These are phyloP conservation scores for Gambusia holbrooki DNA, from an alignment of 2,113 vertebrate genomes.

Conservation along the genomic window DNA sequence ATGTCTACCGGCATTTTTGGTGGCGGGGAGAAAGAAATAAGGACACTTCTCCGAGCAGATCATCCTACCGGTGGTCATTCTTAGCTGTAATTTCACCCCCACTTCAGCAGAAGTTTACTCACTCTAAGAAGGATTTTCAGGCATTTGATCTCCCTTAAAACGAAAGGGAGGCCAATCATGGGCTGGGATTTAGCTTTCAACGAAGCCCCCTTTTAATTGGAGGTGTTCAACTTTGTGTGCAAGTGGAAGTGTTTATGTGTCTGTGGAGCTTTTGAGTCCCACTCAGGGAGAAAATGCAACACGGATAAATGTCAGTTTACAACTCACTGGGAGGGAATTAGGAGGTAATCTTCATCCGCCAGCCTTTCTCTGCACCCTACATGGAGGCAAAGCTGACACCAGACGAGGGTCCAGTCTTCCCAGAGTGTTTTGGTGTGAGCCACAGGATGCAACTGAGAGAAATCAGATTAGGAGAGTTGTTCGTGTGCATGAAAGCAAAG, in stretches of 20 bases:
- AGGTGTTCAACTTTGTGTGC: no score
- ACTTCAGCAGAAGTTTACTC: conserved; percentile 1
- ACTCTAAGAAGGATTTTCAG: conserved; percentile 28
- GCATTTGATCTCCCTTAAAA: conserved; percentile 30
- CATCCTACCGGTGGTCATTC: conserved; percentile 2
- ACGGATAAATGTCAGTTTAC: conserved; percentile 61
- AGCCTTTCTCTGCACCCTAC: conserved; percentile 27
- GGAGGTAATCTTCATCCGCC: conserved; percentile 53
- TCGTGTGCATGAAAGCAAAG: conserved; percentile 40
- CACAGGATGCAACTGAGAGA: conserved; percentile 30
- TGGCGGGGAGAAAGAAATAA: not conserved
- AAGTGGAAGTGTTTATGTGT: conserved; percentile 2
- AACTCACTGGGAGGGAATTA: conserved; percentile 52
- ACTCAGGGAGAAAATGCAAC: conserved; percentile 55
- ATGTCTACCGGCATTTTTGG: not conserved
- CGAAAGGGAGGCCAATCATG: conserved; percentile 30
- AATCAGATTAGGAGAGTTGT: conserved; percentile 54
- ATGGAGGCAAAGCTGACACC: conserved; percentile 21
- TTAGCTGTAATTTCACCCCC: not conserved
- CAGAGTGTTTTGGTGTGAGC: conserved; percentile 32
- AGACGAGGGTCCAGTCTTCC: conserved; percentile 33
- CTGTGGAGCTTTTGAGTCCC: conserved; percentile 29
- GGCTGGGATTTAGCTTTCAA: conserved; percentile 41
- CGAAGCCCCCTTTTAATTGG: not conserved
- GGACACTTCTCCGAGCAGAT: not conserved